Base-by-base conservation (phyloP, 1,140 invertebrate genomes). In the Lamellibrachia luymesi region DNA sequence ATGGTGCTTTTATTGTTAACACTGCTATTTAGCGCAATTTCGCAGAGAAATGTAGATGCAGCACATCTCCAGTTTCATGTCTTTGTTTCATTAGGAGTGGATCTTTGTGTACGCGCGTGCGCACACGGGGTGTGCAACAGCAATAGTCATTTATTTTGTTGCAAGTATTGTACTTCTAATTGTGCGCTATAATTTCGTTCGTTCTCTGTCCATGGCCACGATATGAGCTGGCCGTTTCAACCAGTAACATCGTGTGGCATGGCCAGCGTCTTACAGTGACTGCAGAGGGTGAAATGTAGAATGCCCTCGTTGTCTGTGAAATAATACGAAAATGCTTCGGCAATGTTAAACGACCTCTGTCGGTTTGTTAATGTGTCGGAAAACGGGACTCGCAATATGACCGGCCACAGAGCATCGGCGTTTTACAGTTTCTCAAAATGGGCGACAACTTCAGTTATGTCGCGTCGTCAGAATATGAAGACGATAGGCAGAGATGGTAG, bases 11-110 rank as follows among this genome's bases (percentile, higher is more conserved):
- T 80, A 80, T 80, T 2, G 64, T 80, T 80, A 80, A 80, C 64
- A 80, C 64, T 80, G 64, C 64, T 80, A 80, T 80, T 80, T 80
- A 80, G 64, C 64, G 64, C 64, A 80, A 80, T 80, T 80, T 80
- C 64, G 64, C 64, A 22, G 64, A 80, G 0, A 22, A 80, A 80
- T 80, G 64, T 80, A 80, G 64, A 17, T 80, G 64, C 64, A 80
- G 64, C 64, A 80, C 25, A 80, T 80, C 64, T 80, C 64, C 64
- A 22, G 25, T 80, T 80, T 80, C 64, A 80, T 80, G 64, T 6
- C 25, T 80, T 80, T 56, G 7, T 80, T 80, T 80, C 64, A 80
- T 80, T 80, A 80, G 64, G 17, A 80, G 64, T 17, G 64, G 64
- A 10, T 22, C 13, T 80, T 80, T 80, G 64, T 80, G 64, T 80